Evolutionary conservation across 2,113 vertebrate species (phyloP).

Genomic region (Pelecanus crispus): DNA sequence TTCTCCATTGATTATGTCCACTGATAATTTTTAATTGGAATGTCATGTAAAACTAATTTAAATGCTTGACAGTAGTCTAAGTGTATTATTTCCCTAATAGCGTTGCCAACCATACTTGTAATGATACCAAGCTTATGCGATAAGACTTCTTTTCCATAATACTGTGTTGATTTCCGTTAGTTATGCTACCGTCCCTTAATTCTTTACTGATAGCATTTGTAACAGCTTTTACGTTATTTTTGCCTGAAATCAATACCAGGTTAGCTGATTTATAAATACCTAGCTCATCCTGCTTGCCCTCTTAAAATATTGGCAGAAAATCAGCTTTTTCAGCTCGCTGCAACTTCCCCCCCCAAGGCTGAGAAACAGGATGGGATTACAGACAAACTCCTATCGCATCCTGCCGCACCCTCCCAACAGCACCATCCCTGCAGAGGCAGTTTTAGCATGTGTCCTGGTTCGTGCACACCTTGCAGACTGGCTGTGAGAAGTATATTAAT

Average conservation of each 20-base stretch:
- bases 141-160: not conserved
- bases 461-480: not conserved
- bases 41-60: slow-evolving; percentile 23
- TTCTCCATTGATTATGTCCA: not conserved
- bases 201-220: not conserved
- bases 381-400: not conserved
- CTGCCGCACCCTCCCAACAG: not conserved
- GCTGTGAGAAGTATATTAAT: not conserved
- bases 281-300: not conserved
- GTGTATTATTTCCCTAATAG: not conserved
- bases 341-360: not conserved
- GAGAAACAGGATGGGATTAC: not conserved
- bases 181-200: not conserved
- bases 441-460: not conserved
- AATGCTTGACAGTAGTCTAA: not conserved
- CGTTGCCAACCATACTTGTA: not conserved
- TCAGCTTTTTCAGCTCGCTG: not conserved
- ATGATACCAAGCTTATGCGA: not conserved
- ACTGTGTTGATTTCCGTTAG: not conserved
- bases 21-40: slow-evolving; percentile 48
- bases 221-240: not conserved
- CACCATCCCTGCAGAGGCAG: rapidly evolving
- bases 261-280: not conserved
- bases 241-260: not conserved
- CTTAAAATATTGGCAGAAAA: slow-evolving; percentile 10